These are phyloP conservation scores for Poecilia picta DNA, from an alignment of 2,797 vertebrate species.

Conservation along the genomic window DNA sequence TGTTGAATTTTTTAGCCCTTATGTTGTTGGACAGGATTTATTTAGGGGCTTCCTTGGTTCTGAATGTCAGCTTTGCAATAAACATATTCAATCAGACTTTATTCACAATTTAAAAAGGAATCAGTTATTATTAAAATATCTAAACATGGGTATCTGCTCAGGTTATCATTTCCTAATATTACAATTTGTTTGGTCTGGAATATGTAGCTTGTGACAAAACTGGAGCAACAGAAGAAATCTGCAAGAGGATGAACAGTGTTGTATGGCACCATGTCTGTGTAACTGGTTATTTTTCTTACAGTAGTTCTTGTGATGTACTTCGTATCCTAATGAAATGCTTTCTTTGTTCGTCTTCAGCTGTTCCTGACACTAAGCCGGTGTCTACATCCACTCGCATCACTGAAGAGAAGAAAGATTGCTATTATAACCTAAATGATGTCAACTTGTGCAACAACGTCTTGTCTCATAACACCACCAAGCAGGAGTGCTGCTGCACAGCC, in stretches of 20 bases:
- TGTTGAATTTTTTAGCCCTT: background rate
- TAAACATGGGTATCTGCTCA: background rate
- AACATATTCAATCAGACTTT: background rate
- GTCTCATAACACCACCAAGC: constrained; percentile 80
- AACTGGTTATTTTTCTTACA: background rate
- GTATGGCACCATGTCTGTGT: background rate
- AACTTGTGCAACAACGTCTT: constrained; percentile 82
- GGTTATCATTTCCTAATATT: background rate
- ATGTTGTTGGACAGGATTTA: background rate
- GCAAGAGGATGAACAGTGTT: background rate
- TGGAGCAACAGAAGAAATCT: background rate
- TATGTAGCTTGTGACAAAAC: background rate
- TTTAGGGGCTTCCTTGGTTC: background rate
- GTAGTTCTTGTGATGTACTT: constrained; percentile 11
- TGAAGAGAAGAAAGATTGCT: constrained; percentile 79
- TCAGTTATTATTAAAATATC: background rate
- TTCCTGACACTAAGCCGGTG: background rate
- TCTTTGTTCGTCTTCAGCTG: constrained; percentile 28
- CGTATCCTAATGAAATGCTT: constrained; percentile 1
- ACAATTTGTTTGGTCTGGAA: background rate
- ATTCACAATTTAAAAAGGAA: background rate
- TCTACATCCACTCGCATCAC: background rate
- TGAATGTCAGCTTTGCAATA: background rate
- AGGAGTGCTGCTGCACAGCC: constrained; percentile 84
- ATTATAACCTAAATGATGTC: constrained; percentile 78